Base-by-base conservation (phyloP, 1,140 invertebrate species). In the Drosophila punjabiensis region DNA sequence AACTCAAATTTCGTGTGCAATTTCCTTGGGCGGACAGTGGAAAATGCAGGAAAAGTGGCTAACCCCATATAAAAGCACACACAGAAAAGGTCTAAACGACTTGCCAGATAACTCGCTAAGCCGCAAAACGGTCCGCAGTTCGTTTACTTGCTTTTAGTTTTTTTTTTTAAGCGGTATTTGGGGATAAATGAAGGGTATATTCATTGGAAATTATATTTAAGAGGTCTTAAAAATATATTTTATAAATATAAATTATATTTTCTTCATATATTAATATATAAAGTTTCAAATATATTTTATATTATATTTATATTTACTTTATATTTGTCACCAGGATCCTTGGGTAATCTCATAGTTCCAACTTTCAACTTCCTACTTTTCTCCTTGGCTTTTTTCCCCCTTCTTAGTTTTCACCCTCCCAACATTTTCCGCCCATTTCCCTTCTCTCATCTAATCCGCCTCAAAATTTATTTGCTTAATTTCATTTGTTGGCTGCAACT, bases 391-490 rank as follows among this genome's bases (percentile, higher is more conserved):
- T 4, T 41, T 11, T 16, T 45, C 5, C 9, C 32, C 18, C 20
- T 55, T 30, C 37, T 16, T 20, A 56, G 24, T 37, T 67, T 41
- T 43, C 28, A n/a, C 14, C 47, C 47, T 20, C 30, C 48, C 2
- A 39, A 33, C 33, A 37, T 39, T 50, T 56, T 32, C 33, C 24
- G 33, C 16, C 32, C 3, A n/a, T 24, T 52, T 33, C 5, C 37
- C 62, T 20, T 20, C 69, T 11, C 78, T 11, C 78, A 71, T 83
- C 84, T 88, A 88, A 88, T 88, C 85, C 81, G 81, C 78, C 85
- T 81, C 60, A 76, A 90, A 89, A 89, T 89, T 89, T 89, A 89
- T 89, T 89, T 89, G 86, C 86, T 85, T 89, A 89, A 90, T 89
- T 89, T 89, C 86, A 90, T 89, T 89, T 90, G 85, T 88, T 83